These are phyloP conservation scores for Malthinus flaveolus DNA, from an alignment of 2,888 invertebrate genomes.

Conservation along the genomic window DNA sequence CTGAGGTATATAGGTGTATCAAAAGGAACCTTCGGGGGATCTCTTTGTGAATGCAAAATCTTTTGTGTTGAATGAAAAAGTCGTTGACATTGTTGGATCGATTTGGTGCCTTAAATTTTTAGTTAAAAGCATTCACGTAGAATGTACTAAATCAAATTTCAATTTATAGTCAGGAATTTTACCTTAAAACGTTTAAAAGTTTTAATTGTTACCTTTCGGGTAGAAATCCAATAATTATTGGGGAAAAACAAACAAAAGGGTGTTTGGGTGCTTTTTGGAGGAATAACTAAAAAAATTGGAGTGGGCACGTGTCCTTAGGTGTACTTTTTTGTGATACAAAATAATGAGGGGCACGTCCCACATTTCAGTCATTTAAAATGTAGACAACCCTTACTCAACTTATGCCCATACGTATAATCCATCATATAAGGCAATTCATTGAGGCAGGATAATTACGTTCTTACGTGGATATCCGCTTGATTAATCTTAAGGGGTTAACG, in stretches of 20 bases:
- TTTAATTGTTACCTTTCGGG: background rate
- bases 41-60: conserved; percentile 13
- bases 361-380: conserved; percentile 23
- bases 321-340: conserved; percentile 10
- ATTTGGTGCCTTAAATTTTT: conserved; percentile 20
- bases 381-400: conserved; percentile 26
- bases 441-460: conserved; percentile 35
- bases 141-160: conserved; percentile 27
- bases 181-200: background rate
- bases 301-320: conserved; percentile 20
- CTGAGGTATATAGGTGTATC: background rate
- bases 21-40: conserved; percentile 15
- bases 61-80: conserved; percentile 21
- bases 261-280: conserved; percentile 1
- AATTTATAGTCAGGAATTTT: conserved; percentile 8
- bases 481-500: conserved; percentile 41
- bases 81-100: conserved; percentile 26
- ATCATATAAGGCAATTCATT: conserved; percentile 24
- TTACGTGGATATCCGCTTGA: conserved; percentile 43
- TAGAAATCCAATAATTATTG: background rate
- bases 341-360: conserved; percentile 19
- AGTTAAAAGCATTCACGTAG: conserved; percentile 9
- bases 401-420: conserved; percentile 24
- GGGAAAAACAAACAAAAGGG: background rate
- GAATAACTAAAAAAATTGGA: background rate